Conservation (phyloP, 2,797 vertebrate species). For the Macrochelys suwanniensis region DNA sequence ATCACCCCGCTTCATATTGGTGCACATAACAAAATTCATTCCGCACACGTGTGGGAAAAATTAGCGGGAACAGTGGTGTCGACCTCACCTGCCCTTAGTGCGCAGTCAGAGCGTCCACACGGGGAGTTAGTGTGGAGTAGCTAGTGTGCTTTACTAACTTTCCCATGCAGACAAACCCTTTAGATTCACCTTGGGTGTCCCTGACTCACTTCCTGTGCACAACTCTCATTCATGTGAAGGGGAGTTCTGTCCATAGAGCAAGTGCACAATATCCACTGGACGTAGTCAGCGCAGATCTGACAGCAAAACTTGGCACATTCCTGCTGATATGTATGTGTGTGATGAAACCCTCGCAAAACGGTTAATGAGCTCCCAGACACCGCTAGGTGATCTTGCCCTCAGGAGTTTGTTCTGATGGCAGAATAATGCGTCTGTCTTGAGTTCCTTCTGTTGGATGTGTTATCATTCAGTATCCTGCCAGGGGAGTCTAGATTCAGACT, state of each 20-base stretch:
- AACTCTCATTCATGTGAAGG: background rate
- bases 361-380: background rate
- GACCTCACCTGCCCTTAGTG: too few relatives aligned
- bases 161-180: too few relatives aligned
- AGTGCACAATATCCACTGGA: rapidly evolving
- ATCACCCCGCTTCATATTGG: too few relatives aligned
- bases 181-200: background rate
- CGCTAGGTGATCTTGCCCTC: background rate
- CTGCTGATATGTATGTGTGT: background rate
- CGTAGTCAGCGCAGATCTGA: background rate
- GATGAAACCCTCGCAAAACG: background rate
- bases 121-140: too few relatives aligned
- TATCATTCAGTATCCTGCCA: background rate
- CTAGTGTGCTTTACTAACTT: too few relatives aligned
- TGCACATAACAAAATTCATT: too few relatives aligned
- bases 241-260: background rate
- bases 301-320: rapidly evolving
- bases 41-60: too few relatives aligned
- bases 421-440: background rate
- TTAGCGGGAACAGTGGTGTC: too few relatives aligned
- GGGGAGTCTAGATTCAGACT: background rate
- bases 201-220: constrained; percentile 43
- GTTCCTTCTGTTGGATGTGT: background rate
- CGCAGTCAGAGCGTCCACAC: too few relatives aligned
- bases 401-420: background rate